These are phyloP conservation scores for Eulemur rufifrons DNA, from an alignment of 2,113 vertebrate genomes.

Conservation along the genomic window DNA sequence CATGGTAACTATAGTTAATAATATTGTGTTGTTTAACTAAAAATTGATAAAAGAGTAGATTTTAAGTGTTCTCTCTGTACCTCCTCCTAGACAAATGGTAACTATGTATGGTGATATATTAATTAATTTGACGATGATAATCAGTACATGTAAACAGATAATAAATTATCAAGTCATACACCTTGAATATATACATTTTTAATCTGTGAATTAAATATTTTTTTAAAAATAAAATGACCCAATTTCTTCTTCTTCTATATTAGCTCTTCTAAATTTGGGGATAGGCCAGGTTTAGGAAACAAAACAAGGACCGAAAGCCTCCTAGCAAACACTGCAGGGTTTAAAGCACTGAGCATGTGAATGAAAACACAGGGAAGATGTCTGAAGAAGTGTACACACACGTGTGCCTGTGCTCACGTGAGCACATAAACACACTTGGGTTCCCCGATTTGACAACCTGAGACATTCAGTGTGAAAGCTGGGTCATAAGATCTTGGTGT, in stretches of 20 bases:
- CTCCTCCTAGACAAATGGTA: neutral
- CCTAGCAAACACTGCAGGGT: fast-evolving
- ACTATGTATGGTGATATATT: neutral
- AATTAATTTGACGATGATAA: neutral
- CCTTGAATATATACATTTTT: neutral
- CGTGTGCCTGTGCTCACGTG: fast-evolving
- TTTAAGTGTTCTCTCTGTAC: neutral
- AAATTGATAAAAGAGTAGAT: neutral
- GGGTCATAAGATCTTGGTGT: neutral
- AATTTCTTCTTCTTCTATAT: neutral
- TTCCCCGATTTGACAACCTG: neutral
- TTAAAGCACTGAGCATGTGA: neutral
- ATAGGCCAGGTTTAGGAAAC: neutral
- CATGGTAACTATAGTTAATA: neutral
- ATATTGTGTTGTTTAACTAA: neutral
- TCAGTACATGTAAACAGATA: neutral
- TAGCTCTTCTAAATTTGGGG: slow-evolving; percentile 2
- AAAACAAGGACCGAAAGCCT: neutral
- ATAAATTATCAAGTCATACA: neutral
- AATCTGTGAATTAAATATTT: neutral
- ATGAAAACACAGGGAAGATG: fast-evolving
- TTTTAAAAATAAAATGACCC: neutral
- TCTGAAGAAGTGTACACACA: neutral
- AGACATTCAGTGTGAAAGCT: neutral
- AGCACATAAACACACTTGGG: neutral